Evolutionary conservation across 2,888 invertebrate genomes (phyloP), one percentile per base, ranked within the genome.

Genomic region (Oegoconia quadripuncta): DNA sequence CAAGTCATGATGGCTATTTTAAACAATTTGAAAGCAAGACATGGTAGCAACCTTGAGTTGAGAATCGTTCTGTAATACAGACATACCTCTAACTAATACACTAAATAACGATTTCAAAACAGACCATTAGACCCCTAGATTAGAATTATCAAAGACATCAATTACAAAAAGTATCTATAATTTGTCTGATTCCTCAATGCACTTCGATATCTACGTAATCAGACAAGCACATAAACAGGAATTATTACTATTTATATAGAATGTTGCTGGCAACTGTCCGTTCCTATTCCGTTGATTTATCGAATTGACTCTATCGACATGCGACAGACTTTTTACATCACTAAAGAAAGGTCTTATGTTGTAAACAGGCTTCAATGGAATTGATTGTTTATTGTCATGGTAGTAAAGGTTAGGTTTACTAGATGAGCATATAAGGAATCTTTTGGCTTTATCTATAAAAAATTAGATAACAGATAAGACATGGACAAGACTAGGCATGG

Each of bases 401-500:
- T 8, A 25, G 41, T 64, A 68, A 54, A 53, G 52, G 45, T 62
- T 47, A 55, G 56, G 36, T 53, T 52, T 64, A 37, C 56, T 58
- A 43, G 51, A 54, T 43, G 50, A 50, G 48, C 41, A 48, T 42
- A 54, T 52, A 54, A 63, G 60, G n/a, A n/a, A n/a, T n/a, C n/a
- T n/a, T n/a, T n/a, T 61, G 61, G 59, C 58, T 67, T 74, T 80
- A 80, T 80, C 80, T 77, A 59, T 64, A 59, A 74, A 77, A 78
- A 64, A 65, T 62, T 61, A 72, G 79, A 79, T 80, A 72, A 53
- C 38, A 72, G 82, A 82, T 81, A 78, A 69, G n/a, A n/a, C n/a
- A n/a, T n/a, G n/a, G n/a, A n/a, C n/a, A 58, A 50, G 58, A 59
- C 51, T 52, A 50, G 54, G 52, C 55, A 30, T 48, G 51, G 56